A percentile compares a stretch with the other conserved stretches of the same genome.
Conservation (phyloP, 2,797 vertebrate genomes). For the Silurus aristotelis region DNA sequence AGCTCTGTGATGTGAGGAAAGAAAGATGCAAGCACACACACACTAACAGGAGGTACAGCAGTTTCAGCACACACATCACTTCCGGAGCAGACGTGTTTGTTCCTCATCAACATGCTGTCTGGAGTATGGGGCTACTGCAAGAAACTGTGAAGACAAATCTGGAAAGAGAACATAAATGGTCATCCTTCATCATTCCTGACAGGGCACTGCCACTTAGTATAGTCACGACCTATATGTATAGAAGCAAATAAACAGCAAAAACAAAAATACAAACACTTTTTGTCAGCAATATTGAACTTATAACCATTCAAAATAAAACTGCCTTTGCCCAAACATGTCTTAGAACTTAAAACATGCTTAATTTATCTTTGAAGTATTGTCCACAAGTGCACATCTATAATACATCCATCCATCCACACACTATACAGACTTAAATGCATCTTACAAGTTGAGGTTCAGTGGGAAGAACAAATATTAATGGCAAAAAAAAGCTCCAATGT, state of each 20-base stretch:
- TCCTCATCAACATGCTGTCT: conserved; percentile 39
- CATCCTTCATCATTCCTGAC: neutral
- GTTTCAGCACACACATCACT: conserved; percentile 34
- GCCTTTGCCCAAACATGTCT: neutral
- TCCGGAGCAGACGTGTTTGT: conserved; percentile 33
- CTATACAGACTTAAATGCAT: neutral
- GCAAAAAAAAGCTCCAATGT: neutral
- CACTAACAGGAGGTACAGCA: conserved; percentile 30
- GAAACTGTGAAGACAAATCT: conserved; percentile 5
- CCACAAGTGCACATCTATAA: neutral
- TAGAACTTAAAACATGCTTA: neutral
- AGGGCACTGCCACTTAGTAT: neutral
- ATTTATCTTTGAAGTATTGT: neutral
- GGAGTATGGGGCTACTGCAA: conserved; percentile 13
- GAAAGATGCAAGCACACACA: conserved; percentile 17
- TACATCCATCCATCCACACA: neutral
- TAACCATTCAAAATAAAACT: neutral
- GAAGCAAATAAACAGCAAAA: neutral
- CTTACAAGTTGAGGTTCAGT: neutral
- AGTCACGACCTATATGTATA: neutral
- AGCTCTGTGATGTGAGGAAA: conserved; percentile 12
- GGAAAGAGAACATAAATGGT: conserved; percentile 18
- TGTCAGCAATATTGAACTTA: neutral
- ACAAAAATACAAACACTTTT: neutral
- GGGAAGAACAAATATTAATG: neutral